Evolutionary conservation across 2,113 vertebrate species (phyloP).

Genomic region (Uropsilus gracilis): DNA sequence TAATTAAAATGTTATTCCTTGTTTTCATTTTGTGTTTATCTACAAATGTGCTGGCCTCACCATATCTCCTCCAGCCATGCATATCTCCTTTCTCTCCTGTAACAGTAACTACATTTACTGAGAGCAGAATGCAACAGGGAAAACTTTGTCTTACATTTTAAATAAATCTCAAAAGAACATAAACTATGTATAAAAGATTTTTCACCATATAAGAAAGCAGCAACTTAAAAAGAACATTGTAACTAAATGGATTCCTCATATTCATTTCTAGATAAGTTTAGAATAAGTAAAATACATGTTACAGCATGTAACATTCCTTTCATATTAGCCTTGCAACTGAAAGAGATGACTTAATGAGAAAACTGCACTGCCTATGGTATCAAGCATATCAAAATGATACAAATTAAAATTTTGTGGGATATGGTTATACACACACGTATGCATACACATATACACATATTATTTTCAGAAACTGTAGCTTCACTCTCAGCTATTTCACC

Average conservation of each 20-base stretch:
- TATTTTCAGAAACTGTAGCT: not conserved
- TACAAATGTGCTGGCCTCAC: not conserved
- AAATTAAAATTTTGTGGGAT: conserved; percentile 6
- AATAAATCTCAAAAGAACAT: conserved; percentile 13
- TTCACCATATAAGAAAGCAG: not conserved
- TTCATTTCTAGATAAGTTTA: not conserved
- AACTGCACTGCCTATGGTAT: not conserved
- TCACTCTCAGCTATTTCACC: conserved; percentile 25
- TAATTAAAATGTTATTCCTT: conserved; percentile 46
- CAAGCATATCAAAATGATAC: not conserved
- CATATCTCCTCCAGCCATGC: not conserved
- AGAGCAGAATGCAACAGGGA: not conserved
- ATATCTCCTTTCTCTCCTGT: not conserved
- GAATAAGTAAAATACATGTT: conserved; percentile 27
- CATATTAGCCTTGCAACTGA: conserved; percentile 4
- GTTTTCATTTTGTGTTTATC: conserved; percentile 29
- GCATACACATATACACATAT: not conserved
- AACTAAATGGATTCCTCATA: conserved; percentile 9
- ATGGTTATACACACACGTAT: not conserved
- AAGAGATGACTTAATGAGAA: conserved; percentile 41
- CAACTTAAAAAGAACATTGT: conserved; percentile 33
- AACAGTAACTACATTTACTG: not conserved
- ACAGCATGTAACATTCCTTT: not conserved
- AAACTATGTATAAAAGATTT: not conserved
- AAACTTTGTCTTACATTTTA: not conserved